Percentiles rank a stretch among this genome's conserved stretches.
These are phyloP conservation scores for Parotocinclus haroldoi DNA, from an alignment of 2,797 vertebrate species.

Conservation along the genomic window DNA sequence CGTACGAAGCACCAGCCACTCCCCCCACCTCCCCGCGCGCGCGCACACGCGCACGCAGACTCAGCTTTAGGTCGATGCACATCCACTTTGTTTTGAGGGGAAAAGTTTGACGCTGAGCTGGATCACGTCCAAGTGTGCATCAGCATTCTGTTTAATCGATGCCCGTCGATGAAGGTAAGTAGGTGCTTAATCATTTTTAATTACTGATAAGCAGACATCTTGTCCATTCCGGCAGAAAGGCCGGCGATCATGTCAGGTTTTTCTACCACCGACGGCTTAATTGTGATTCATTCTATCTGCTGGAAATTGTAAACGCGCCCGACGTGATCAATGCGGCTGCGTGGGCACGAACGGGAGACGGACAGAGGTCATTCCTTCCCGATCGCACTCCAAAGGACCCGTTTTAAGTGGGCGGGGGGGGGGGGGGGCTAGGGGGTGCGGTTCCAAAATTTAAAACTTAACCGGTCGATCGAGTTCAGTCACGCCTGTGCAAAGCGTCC, in stretches of 20 bases:
- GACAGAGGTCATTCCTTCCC: no score
- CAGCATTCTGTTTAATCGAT: constrained; percentile 76
- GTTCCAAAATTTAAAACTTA: no score
- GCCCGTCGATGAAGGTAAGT: constrained; percentile 71
- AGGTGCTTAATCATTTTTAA: constrained; percentile 83
- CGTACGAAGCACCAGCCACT: constrained; percentile 17
- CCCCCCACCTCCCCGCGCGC: not conserved
- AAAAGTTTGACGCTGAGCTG: constrained; percentile 69
- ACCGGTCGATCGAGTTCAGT: no score
- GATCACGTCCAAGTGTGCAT: constrained; percentile 64
- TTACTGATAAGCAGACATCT: constrained; percentile 79
- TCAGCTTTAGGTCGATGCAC: constrained; percentile 72
- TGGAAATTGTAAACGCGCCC: constrained; percentile 30
- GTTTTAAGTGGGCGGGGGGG: no score
- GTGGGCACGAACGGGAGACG: not conserved
- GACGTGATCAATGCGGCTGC: constrained; percentile 13
- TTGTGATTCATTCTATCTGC: constrained; percentile 61
- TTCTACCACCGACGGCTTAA: constrained; percentile 61
- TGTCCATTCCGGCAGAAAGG: constrained; percentile 70
- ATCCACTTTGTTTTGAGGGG: constrained; percentile 69
- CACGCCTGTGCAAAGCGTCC: no score
- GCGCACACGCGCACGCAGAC: constrained; percentile 29
- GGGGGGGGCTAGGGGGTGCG: no score
- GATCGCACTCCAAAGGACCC: no score
- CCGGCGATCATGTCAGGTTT: constrained; percentile 60